Evolutionary conservation across 2,888 invertebrate species (phyloP).

Genomic region (Gordius sp.): DNA sequence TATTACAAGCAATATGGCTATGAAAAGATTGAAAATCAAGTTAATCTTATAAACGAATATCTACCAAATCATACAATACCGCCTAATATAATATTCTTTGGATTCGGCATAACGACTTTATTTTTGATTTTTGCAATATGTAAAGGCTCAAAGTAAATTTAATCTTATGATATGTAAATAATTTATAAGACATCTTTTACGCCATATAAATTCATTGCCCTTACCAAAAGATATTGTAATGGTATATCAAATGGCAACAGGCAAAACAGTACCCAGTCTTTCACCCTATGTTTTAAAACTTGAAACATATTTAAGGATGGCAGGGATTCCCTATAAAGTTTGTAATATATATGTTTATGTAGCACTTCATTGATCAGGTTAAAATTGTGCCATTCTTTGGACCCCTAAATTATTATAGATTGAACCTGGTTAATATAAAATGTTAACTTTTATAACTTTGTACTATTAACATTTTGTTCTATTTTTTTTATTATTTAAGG

Average conservation of each 20-base stretch:
- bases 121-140: background rate
- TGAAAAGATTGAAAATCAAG: too few species aligned
- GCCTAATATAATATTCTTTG: background rate
- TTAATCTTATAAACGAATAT: background rate
- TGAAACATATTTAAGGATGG: slow-evolving; percentile 29
- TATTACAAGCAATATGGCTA: too few species aligned
- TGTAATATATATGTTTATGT: background rate
- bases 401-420: too few species aligned
- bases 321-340: slow-evolving; percentile 28
- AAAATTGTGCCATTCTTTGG: too few species aligned
- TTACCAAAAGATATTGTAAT: slow-evolving; percentile 23
- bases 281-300: slow-evolving; percentile 29
- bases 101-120: background rate
- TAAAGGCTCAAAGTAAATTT: background rate
- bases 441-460: too few species aligned
- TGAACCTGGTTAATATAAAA: too few species aligned
- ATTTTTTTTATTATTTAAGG: background rate
- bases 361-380: too few species aligned
- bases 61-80: slow-evolving; percentile 3
- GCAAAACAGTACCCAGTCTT: slow-evolving; percentile 25
- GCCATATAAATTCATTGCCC: background rate
- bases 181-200: background rate
- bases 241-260: slow-evolving; percentile 26
- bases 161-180: background rate
- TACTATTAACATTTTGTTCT: too few species aligned